Base-by-base conservation (phyloP, 2,888 invertebrate species). In the Eurytoma californica region DNA sequence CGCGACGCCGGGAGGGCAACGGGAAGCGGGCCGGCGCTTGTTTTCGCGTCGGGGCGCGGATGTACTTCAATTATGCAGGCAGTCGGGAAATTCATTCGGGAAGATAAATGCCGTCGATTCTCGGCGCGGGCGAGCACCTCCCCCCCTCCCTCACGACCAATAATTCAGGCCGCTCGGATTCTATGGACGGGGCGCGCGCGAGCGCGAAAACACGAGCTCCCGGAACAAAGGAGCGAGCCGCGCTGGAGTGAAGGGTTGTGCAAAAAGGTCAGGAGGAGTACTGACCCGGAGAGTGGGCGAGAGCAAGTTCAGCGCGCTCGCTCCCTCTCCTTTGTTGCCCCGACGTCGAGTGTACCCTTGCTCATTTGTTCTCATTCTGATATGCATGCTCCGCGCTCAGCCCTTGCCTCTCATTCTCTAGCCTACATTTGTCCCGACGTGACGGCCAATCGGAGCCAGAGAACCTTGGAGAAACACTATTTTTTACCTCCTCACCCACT, bases 281-380 rank as follows among this genome's bases (percentile, higher is more conserved):
- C 57, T 57, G 66, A 57, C 73, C 66, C 47, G 57, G 57, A 39
- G 20, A 73, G 47, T 47, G 53, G 57, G 76, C 3, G 67, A 51
- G 66, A 16, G 18, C 57, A 73, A 73, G 65, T 73, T 58, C 74
- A 74, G 67, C 66, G 14, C 51, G 13, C 63, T 65, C 63, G n/a
- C 16, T 30, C 30, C 18, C 57, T 57, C 66, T 18, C 4, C 63
- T 7, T 7, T 39, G 4, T 4, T 39, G 39, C 39, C 39, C 39
- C 7, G 39, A 4, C 39, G 5, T 51, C 9, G 49, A 75, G 61
- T 65, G 70, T 70, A 69, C 65, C 69, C 30, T 55, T 67, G 77
- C 77, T 78, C 72, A 68, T 78, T 78, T 78, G 77, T 78, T 72
- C 72, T 78, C 77, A 78, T 72, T 72, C 72, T 60, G 60, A 77